Conservation (phyloP, 2,888 invertebrate species). For the Agonopterix heracliana region DNA sequence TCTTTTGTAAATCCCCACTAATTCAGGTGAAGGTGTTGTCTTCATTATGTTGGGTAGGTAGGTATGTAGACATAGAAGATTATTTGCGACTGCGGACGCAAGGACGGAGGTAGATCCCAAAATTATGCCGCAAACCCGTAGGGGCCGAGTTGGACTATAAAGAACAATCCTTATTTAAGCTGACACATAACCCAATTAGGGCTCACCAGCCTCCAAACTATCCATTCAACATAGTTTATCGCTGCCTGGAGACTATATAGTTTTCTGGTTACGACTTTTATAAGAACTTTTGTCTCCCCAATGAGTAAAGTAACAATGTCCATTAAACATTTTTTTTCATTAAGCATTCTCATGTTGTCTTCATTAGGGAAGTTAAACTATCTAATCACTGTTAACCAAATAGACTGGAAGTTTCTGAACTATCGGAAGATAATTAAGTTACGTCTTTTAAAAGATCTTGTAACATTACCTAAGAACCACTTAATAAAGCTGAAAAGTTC, state of each 20-base stretch:
- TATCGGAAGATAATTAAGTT: too few species aligned
- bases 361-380: background rate
- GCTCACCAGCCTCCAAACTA: constrained; percentile 26
- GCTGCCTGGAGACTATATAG: constrained; percentile 33
- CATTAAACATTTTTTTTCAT: constrained; percentile 19
- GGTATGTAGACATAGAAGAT: too few species aligned
- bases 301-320: constrained; percentile 13
- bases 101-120: background rate
- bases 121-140: constrained; percentile 6
- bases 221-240: constrained; percentile 42
- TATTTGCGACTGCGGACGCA: too few species aligned
- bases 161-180: constrained; percentile 27
- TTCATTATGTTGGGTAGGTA: too few species aligned
- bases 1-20: too few species aligned
- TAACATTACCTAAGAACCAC: too few species aligned
- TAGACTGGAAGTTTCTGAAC: too few species aligned
- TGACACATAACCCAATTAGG: constrained; percentile 43
- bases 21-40: too few species aligned
- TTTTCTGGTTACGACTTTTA: constrained; percentile 36
- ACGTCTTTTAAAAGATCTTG: too few species aligned
- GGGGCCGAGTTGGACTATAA: constrained; percentile 2
- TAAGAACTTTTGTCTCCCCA: constrained; percentile 35
- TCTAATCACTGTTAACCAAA: background rate
- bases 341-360: constrained; percentile 4
- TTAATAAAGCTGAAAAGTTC: too few species aligned